Conservation (phyloP, 2,113 vertebrate species). For the Sebastes fasciatus region DNA sequence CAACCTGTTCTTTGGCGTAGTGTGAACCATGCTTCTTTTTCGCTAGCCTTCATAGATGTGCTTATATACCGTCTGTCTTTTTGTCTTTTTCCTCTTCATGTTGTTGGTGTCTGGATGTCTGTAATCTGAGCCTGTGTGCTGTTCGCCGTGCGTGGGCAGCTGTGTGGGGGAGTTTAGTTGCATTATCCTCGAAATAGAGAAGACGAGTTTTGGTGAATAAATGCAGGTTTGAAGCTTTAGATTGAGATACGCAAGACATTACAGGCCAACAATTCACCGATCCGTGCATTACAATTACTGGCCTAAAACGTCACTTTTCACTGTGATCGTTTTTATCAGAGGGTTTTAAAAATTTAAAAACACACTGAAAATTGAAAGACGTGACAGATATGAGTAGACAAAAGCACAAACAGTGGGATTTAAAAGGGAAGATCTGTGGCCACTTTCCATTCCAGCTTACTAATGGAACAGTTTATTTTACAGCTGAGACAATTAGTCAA, state of each 20-base stretch:
- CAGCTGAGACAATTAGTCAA: neutral
- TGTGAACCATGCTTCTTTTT: neutral
- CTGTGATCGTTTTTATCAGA: neutral
- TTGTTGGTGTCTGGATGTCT: constrained; percentile 25
- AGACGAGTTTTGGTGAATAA: constrained; percentile 30
- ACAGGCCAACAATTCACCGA: constrained; percentile 1
- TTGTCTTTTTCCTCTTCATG: constrained; percentile 14
- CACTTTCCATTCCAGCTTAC: neutral
- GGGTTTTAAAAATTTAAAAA: neutral
- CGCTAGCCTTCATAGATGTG: neutral
- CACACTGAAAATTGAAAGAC: neutral
- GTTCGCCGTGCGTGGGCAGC: constrained; percentile 28
- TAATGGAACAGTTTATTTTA: neutral
- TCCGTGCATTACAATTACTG: neutral
- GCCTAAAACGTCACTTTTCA: neutral
- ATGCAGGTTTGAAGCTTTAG: constrained; percentile 28
- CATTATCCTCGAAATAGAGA: constrained; percentile 40
- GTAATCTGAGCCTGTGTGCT: constrained; percentile 29
- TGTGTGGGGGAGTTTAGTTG: constrained; percentile 39
- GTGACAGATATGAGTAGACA: neutral
- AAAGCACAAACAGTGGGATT: neutral
- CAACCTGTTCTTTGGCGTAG: neutral
- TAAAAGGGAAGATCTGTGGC: neutral
- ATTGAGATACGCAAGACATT: constrained; percentile 8
- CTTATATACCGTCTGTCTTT: constrained; percentile 5